phyloP scores from a whole-genome alignment of 2,888 invertebrate genomes.

The Alcis repandata region DNA sequence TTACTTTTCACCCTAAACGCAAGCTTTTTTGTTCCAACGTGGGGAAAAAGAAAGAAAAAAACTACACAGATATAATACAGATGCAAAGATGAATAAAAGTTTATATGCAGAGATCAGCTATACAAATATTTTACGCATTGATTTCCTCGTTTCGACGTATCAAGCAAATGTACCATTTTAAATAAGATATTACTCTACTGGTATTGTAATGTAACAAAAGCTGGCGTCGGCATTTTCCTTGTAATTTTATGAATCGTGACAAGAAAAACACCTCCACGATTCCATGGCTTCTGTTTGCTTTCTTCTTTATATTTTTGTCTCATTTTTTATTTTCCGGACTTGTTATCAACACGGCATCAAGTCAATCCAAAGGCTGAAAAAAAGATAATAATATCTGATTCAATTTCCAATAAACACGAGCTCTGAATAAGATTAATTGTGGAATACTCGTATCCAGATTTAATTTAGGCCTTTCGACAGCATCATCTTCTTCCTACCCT shows the following conservation, averaged over 20 bases:
- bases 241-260: slow-evolving; percentile 33
- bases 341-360: not conserved
- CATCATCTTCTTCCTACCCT: too few species aligned
- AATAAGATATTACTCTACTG: not conserved
- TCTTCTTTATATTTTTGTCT: slow-evolving; percentile 15
- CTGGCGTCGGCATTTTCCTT: slow-evolving; percentile 16
- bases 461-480: too few species aligned
- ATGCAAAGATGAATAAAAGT: too few species aligned
- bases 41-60: too few species aligned
- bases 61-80: too few species aligned
- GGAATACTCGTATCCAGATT: too few species aligned
- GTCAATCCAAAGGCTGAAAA: not conserved
- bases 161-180: not conserved
- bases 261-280: slow-evolving; percentile 29
- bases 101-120: too few species aligned
- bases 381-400: not conserved
- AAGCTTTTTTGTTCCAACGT: too few species aligned
- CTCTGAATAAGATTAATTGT: not conserved
- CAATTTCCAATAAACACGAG: not conserved
- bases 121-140: too few species aligned
- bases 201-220: slow-evolving; percentile 20
- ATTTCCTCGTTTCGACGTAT: too few species aligned
- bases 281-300: slow-evolving; percentile 23
- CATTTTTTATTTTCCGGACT: not conserved
- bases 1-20: too few species aligned